Conservation (phyloP, 2,113 vertebrate species). For the Nannobrachium achirus region DNA sequence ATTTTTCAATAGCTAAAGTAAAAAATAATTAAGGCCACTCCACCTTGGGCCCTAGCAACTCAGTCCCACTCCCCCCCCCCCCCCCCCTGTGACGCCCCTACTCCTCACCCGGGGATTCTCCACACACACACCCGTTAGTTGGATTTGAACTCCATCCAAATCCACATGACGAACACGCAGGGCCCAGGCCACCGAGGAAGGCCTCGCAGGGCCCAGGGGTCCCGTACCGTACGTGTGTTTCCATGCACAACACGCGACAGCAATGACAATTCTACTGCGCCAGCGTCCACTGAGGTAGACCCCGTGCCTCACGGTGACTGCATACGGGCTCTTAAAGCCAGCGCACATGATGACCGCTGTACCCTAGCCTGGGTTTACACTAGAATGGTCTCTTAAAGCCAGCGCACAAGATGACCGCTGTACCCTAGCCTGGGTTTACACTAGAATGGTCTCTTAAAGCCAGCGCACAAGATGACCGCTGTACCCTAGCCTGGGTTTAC, state of each 20-base stretch:
- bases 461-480: neutral
- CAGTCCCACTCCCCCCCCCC: neutral
- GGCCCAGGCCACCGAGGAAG: slow-evolving; percentile 27
- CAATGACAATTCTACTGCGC: too few species aligned
- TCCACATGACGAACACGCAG: slow-evolving; percentile 42
- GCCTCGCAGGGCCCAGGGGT: too few species aligned
- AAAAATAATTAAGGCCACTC: too few species aligned
- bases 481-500: too few species aligned
- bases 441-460: too few species aligned
- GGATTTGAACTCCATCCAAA: slow-evolving; percentile 64
- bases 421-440: too few species aligned
- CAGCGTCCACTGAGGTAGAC: too few species aligned
- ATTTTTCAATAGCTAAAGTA: too few species aligned
- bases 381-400: neutral
- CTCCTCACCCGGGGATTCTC: slow-evolving; percentile 64
- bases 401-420: neutral
- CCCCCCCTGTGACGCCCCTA: slow-evolving; percentile 33
- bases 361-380: slow-evolving; percentile 1
- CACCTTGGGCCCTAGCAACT: too few species aligned
- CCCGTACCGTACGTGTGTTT: too few species aligned
- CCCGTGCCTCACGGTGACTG: too few species aligned
- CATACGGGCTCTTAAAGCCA: neutral
- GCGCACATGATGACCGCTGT: neutral
- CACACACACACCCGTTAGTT: slow-evolving; percentile 38
- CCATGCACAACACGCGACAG: too few species aligned